Conservation (phyloP, 2,113 vertebrate species). For the Barbus barbus region DNA sequence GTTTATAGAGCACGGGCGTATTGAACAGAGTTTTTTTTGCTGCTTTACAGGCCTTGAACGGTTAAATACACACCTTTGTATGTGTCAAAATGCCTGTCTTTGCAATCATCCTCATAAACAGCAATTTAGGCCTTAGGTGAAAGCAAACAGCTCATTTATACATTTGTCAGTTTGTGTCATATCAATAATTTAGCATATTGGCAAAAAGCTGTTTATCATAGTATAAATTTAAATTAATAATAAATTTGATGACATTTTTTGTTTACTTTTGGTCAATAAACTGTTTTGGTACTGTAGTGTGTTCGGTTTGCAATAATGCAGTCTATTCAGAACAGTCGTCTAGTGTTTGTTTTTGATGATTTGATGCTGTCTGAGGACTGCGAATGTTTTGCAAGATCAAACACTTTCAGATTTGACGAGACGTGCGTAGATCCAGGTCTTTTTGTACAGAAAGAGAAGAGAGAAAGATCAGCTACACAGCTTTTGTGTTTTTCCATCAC, state of each 20-base stretch:
- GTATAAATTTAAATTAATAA: not conserved
- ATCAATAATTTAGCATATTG: not conserved
- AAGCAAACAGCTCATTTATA: no score
- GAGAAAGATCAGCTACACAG: not conserved
- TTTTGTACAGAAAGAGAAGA: not conserved
- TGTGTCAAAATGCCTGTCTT: no score
- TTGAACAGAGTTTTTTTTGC: no score
- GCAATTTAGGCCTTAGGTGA: no score
- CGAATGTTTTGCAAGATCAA: constrained; percentile 8
- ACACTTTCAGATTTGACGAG: not conserved
- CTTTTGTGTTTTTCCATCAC: not conserved
- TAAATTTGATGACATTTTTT: not conserved
- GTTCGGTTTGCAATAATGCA: not conserved
- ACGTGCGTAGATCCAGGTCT: not conserved
- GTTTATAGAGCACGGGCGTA: no score
- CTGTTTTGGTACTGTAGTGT: not conserved
- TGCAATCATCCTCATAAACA: no score
- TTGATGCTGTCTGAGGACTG: not conserved
- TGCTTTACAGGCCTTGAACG: no score
- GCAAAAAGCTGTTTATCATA: not conserved
- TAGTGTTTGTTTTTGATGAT: not conserved
- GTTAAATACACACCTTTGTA: no score
- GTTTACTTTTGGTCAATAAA: not conserved
- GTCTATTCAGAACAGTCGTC: not conserved
- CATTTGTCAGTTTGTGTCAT: not conserved